Percentiles rank a stretch among this genome's conserved stretches.
Evolutionary conservation across 2,113 vertebrate genomes (phyloP).

Genomic region (Ceratotherium simum): DNA sequence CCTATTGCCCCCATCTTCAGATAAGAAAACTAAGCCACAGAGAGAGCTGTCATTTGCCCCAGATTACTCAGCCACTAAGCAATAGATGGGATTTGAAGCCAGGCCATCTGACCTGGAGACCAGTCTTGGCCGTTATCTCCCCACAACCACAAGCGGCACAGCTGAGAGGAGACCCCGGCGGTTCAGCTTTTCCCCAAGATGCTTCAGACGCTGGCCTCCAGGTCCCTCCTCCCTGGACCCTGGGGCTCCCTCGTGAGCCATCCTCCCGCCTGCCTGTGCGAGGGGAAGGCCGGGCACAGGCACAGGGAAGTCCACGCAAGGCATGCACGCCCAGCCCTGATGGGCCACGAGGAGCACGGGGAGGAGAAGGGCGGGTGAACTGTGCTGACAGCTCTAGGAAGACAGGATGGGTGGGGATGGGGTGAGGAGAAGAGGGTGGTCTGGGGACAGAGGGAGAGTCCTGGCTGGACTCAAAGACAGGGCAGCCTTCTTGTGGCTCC

Average conservation of each 20-base stretch:
- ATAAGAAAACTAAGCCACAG: neutral
- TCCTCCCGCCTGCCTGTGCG: too few species aligned
- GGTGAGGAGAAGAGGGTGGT: neutral
- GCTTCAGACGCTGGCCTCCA: neutral
- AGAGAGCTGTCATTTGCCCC: neutral
- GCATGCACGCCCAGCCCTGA: neutral
- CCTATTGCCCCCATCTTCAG: neutral
- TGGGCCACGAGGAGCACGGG: neutral
- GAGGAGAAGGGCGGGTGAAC: accelerated
- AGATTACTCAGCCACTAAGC: neutral
- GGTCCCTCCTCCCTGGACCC: neutral
- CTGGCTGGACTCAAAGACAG: neutral
- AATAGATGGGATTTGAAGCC: too few species aligned
- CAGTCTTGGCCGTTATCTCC: accelerated
- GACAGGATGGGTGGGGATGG: too few species aligned
- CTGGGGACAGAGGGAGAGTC: too few species aligned
- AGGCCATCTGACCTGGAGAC: accelerated
- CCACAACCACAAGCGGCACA: too few species aligned
- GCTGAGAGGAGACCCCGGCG: accelerated
- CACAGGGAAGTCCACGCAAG: neutral
- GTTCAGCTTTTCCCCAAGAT: accelerated
- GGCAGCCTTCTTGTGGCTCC: neutral
- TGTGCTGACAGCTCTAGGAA: too few species aligned
- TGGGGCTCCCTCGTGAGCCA: accelerated
- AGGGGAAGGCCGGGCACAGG: accelerated